Base-by-base conservation (phyloP, 2,888 invertebrate genomes). In the Chrysina gloriosa region DNA sequence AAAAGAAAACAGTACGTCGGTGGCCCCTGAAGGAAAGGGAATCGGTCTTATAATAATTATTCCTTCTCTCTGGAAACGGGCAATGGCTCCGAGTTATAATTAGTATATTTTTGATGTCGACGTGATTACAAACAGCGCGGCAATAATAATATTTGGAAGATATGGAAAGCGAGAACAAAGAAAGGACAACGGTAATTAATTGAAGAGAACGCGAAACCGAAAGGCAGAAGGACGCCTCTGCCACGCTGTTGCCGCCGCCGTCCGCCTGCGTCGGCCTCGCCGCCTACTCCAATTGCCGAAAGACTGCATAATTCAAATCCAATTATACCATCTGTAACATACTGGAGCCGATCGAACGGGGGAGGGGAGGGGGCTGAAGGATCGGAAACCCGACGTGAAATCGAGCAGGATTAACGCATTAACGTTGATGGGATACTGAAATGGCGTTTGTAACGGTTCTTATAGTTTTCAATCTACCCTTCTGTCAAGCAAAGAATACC, bases 101-200 rank as follows among this genome's bases (percentile, higher is more conserved):
- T 67, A 67, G 67, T 67, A 63, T 67, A 63, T 67, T 63, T 67
- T 67, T 67, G 63, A 67, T 63, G 67, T 52, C 48, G 61, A 67
- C 63, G 61, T 67, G 63, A 67, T 67, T 67, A 67, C 63, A 67
- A 50, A 67, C 50, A 65, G 56, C 65, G 54, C n/a, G n/a, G n/a
- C 65, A 65, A 50, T 63, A 63, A 63, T 63, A 67, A 50, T 64
- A 50, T 64, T 67, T 63, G 11, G 50, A n/a, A 42, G 67, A 63
- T 52, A 54, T 47, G 47, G 19, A 47, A 50, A 31, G 36, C 50
- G 29, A 3, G 45, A 52, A 58, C 58, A 58, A 58, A 58, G 54
- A 65, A 54, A 56, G 45, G 54, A 56, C 56, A n/a, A 65, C 65
- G 27, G 65, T 67, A 67, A 67, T 67, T 67, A 67, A 67, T 67